A percentile compares a stretch with the other conserved stretches of the same genome.
Evolutionary conservation across 2,888 invertebrate species (phyloP).

Genomic region (Acanthococcus lagerstroemiae): DNA sequence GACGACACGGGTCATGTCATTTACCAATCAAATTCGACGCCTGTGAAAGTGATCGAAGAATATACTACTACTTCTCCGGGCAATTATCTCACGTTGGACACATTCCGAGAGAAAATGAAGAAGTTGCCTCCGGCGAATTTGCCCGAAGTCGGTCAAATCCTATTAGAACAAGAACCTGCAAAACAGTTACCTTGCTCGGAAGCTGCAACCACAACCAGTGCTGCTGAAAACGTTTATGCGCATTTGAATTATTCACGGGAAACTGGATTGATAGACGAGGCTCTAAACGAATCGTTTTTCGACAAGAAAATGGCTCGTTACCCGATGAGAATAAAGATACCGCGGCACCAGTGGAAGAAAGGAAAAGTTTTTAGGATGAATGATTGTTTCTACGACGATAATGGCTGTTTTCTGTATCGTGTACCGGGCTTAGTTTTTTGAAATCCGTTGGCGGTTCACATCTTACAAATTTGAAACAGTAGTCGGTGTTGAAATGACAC

Average conservation of each 20-base stretch:
- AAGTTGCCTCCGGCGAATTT: background rate
- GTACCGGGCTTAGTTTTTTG: slow-evolving; percentile 58
- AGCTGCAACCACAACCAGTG: too few relatives aligned
- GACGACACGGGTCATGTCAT: background rate
- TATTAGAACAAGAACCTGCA: background rate
- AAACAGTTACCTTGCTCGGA: background rate
- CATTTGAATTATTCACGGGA: too few relatives aligned
- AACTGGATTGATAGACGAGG: too few relatives aligned
- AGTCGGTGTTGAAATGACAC: too few relatives aligned
- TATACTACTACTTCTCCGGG: background rate
- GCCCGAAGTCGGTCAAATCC: background rate
- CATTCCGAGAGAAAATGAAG: background rate
- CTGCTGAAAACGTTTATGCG: too few relatives aligned
- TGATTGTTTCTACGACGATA: slow-evolving; percentile 69
- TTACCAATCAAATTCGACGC: background rate
- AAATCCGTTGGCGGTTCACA: too few relatives aligned
- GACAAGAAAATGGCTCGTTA: too few relatives aligned
- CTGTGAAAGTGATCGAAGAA: background rate
- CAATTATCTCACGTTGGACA: background rate
- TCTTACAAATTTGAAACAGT: too few relatives aligned
- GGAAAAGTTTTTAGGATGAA: slow-evolving; percentile 64
- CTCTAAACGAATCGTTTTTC: too few relatives aligned
- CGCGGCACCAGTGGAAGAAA: slow-evolving; percentile 51
- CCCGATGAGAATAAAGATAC: slow-evolving; percentile 67
- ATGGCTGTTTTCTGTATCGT: slow-evolving; percentile 68